Percentiles rank a stretch among this genome's conserved stretches.
Evolutionary conservation across 1,140 invertebrate genomes (phyloP).

Genomic region (Apis laboriosa): DNA sequence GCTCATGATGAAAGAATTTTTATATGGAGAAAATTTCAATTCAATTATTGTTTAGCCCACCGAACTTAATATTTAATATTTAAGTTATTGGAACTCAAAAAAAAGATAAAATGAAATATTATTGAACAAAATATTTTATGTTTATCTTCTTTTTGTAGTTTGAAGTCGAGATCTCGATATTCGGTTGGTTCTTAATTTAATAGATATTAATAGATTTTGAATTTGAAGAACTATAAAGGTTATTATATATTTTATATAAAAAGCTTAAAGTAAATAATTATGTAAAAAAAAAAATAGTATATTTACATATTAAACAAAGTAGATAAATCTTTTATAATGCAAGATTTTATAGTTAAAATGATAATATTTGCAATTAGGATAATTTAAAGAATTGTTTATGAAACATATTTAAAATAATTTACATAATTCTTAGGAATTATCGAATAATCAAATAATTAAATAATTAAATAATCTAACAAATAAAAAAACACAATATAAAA

Average conservation of each 20-base stretch:
- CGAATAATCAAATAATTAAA: not conserved
- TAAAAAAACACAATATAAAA: not conserved
- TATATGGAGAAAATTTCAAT: not conserved
- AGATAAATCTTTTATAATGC: not conserved
- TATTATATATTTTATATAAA: not conserved
- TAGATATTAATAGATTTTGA: not conserved
- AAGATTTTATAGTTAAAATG: conserved; percentile 6
- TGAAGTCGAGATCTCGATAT: conserved; percentile 19
- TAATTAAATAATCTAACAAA: not conserved
- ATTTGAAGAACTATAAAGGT: not conserved
- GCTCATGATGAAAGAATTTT: not conserved
- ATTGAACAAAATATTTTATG: not conserved
- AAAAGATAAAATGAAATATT: no score
- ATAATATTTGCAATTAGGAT: not conserved
- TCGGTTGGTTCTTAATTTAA: conserved; percentile 2
- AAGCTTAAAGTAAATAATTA: conserved; percentile 19
- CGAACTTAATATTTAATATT: conserved; percentile 20
- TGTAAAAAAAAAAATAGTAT: not conserved
- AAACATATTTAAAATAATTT: not conserved
- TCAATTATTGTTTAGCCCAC: conserved; percentile 3
- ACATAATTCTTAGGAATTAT: not conserved
- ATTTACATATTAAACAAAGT: not conserved
- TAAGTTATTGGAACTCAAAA: not conserved
- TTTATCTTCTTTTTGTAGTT: not conserved
- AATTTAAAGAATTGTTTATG: not conserved